phyloP scores from a whole-genome alignment of 2,797 vertebrate species.

The Pelobates cultripes region DNA sequence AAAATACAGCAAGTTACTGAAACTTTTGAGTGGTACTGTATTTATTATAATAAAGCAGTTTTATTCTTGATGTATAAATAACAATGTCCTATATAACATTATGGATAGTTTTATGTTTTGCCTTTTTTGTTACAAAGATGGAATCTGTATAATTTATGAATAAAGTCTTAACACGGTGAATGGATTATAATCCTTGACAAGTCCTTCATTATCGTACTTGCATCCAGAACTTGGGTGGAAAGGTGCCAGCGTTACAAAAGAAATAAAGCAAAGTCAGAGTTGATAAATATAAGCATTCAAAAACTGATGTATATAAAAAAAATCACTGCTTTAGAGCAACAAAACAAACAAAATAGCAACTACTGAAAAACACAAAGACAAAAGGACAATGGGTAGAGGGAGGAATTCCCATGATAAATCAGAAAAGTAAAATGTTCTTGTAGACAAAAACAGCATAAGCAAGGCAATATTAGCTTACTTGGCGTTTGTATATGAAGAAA shows the following conservation, averaged over 20 bases:
- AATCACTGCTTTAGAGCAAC: neutral
- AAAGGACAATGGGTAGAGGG: slow-evolving; percentile 14
- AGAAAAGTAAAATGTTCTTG: neutral
- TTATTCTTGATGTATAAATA: neutral
- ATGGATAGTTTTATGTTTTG: too few relatives aligned
- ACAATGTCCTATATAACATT: neutral
- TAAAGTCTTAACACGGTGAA: neutral
- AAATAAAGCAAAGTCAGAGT: neutral
- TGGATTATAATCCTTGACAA: neutral
- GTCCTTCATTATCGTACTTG: neutral
- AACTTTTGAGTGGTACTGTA: neutral
- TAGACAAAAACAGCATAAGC: neutral
- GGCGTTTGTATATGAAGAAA: too few relatives aligned
- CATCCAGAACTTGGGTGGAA: slow-evolving; percentile 1
- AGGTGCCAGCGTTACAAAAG: neutral
- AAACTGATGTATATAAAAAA: slow-evolving; percentile 2
- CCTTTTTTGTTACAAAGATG: neutral
- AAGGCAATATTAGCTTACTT: slow-evolving; percentile 3
- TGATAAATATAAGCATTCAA: slow-evolving; percentile 14
- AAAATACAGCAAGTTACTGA: neutral
- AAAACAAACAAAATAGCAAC: slow-evolving; percentile 5
- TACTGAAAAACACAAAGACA: slow-evolving; percentile 6
- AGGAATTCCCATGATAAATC: neutral
- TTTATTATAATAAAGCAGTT: neutral
- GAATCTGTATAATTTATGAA: neutral